Conservation (phyloP, 2,888 invertebrate genomes). For the Cryptocheilus praepositus region DNA sequence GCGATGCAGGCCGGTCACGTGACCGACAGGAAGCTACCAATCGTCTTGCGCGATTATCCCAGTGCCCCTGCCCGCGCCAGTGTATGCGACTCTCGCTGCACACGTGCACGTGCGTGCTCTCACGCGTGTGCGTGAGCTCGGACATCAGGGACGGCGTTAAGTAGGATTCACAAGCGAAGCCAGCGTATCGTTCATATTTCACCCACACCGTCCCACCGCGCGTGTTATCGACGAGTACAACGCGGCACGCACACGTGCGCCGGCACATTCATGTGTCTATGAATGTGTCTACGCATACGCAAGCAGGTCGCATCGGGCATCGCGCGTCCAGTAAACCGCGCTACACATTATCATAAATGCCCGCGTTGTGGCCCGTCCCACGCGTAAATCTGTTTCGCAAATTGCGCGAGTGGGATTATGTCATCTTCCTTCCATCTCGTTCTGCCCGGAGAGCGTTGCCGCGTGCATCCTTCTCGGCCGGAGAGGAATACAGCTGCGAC, state of each 20-base stretch:
- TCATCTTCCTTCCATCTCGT: slow-evolving; percentile 58
- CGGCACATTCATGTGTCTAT: not conserved
- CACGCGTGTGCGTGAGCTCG: slow-evolving; percentile 41
- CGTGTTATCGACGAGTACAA: not conserved
- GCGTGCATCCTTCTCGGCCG: slow-evolving; percentile 9
- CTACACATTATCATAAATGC: slow-evolving; percentile 73
- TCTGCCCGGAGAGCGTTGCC: slow-evolving; percentile 33
- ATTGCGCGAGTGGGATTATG: slow-evolving; percentile 67
- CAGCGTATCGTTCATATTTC: not conserved
- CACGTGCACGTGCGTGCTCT: slow-evolving; percentile 8
- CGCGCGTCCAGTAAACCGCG: slow-evolving; percentile 62
- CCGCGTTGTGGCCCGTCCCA: slow-evolving; percentile 68
- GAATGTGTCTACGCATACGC: not conserved
- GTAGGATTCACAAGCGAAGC: slow-evolving; percentile 62
- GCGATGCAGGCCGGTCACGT: slow-evolving; percentile 69
- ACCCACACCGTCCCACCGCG: slow-evolving; percentile 3
- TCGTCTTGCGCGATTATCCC: slow-evolving; percentile 74
- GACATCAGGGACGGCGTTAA: slow-evolving; percentile 72
- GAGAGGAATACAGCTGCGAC: not conserved
- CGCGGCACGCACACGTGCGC: slow-evolving; percentile 6
- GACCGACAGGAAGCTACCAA: slow-evolving; percentile 74
- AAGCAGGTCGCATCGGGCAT: slow-evolving; percentile 29
- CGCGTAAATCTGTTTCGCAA: slow-evolving; percentile 74
- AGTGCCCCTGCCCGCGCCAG: slow-evolving; percentile 46
- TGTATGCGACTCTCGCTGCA: too few species aligned